A percentile compares a stretch with the other conserved stretches of the same genome.
These are phyloP conservation scores for Drosophila mimetica DNA, from an alignment of 2,888 invertebrate genomes.

Conservation along the genomic window DNA sequence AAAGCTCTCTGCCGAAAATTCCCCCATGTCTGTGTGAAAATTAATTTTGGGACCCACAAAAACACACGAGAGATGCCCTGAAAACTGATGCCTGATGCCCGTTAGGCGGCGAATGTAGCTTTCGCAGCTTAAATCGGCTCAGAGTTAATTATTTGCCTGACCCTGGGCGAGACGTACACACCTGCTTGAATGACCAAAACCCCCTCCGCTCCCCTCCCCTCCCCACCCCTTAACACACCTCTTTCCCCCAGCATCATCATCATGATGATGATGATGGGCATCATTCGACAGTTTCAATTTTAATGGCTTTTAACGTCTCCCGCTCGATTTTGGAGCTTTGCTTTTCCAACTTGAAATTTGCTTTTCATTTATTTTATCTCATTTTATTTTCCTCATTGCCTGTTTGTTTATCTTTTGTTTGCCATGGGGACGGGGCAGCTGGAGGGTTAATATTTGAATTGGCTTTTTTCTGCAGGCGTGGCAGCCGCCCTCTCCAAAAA, in stretches of 20 bases:
- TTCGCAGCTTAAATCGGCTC: conserved; percentile 17
- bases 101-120: conserved; percentile 8
- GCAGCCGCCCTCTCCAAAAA: conserved; percentile 12
- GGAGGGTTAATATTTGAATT: conserved; percentile 44
- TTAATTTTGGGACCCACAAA: not conserved
- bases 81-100: conserved; percentile 10
- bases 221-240: conserved; percentile 7
- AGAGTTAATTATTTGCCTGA: conserved; percentile 50
- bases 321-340: conserved; percentile 31
- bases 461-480: conserved; percentile 42
- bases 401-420: conserved; percentile 39
- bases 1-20: conserved; percentile 11
- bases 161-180: conserved; percentile 37
- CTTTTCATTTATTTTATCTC: conserved; percentile 44
- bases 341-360: conserved; percentile 36
- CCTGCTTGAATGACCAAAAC: not conserved
- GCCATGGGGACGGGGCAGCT: not conserved
- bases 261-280: conserved; percentile 27
- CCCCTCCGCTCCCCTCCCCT: not conserved
- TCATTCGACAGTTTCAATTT: conserved; percentile 63
- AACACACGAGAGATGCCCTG: not conserved
- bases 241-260: not conserved
- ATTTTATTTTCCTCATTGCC: conserved; percentile 31
- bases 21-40: conserved; percentile 21
- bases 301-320: conserved; percentile 66